Evolutionary conservation across 2,888 invertebrate genomes (phyloP).

Genomic region (Lasioglossum figueresi): DNA sequence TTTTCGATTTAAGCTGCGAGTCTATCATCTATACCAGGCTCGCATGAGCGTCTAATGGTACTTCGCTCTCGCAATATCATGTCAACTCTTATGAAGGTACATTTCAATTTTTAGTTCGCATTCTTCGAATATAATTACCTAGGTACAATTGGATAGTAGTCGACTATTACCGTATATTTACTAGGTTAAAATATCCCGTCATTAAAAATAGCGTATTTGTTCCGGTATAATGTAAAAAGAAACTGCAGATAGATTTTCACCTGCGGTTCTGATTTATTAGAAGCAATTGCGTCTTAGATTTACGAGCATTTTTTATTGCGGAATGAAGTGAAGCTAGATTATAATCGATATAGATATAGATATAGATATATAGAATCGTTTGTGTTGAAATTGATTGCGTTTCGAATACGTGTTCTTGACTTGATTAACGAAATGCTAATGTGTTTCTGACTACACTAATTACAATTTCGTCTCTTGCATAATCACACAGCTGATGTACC

Average conservation of each 20-base stretch:
- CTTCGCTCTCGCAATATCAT: background rate
- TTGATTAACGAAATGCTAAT: constrained; percentile 13
- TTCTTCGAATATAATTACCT: background rate
- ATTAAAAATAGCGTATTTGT: background rate
- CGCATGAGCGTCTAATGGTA: too few species aligned
- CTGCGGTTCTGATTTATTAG: background rate
- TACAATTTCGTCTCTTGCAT: background rate
- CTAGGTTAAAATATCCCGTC: background rate
- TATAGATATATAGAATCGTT: background rate
- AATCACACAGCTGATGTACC: background rate
- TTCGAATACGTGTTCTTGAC: background rate
- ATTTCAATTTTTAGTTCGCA: background rate
- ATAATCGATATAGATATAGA: background rate
- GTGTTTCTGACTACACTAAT: background rate
- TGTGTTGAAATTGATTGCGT: constrained; percentile 32
- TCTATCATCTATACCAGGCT: too few species aligned
- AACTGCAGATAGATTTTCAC: background rate
- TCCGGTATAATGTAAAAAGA: background rate
- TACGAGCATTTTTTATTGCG: background rate
- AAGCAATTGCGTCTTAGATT: background rate
- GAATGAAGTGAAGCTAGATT: background rate
- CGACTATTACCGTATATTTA: background rate
- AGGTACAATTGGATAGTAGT: background rate
- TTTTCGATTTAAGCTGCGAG: background rate
- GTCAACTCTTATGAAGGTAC: background rate